Evolutionary conservation across 1,140 invertebrate species (phyloP), one percentile per base, ranked within the genome.

Genomic region (Eriosoma lanigerum): DNA sequence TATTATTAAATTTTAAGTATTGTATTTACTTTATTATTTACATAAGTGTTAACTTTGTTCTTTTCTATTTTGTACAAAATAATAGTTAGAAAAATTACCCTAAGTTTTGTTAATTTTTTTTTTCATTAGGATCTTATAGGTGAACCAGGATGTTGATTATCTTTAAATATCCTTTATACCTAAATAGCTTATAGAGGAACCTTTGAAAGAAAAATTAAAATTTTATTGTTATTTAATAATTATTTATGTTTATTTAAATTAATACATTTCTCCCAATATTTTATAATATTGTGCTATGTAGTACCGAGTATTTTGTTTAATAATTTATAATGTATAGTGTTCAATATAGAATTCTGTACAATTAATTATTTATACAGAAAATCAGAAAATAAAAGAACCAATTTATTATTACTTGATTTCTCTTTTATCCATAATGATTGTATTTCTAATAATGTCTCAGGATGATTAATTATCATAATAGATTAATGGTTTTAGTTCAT

Each of bases 31-130:
- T 62, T 76, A 78, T 46, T 78, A 78, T 78, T 78, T 78, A 62
- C 75, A 12, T 78, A 78, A 78, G 75, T 78, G 75, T 78, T 78
- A 78, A 78, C 75, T 78, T 78, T 78, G 75, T 78, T 78, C 72
- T 78, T 78, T 60, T 78, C 75, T 78, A 78, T 78, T 78, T 78
- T 78, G 75, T 78, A 78, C 75, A 78, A 78, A 78, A 78, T 62
- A 78, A 38, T 78, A 78, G 26, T 26, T 78, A 78, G 56, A 78
- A 78, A 58, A 78, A 24, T 60, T 60, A 60, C 15, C 38, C 24
- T 58, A 78, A 60, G 54, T 78, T 78, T 76, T 78, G 8, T 38
- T 78, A 48, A 62, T 78, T 78, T 78, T 60, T 78, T 75, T 78
- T 78, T 78, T 78, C 38, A 29, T 50, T 78, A 78, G 75, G 75